Base-by-base conservation (phyloP, 2,888 invertebrate genomes). In the Ariolimax columbianus region DNA sequence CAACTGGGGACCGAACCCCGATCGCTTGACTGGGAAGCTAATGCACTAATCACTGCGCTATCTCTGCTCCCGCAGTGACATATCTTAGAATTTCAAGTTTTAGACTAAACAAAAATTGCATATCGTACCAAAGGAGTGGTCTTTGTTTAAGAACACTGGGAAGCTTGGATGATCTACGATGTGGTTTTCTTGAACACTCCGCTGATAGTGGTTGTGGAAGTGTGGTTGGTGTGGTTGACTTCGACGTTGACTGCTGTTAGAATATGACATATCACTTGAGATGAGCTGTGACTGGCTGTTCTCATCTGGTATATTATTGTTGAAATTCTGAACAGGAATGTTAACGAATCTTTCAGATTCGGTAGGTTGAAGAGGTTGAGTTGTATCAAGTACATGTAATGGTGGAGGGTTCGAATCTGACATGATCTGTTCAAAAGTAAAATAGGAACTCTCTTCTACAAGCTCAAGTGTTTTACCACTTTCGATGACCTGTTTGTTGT, bases 81-180 rank as follows among this genome's bases (percentile, higher is more conserved):
- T n/a, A n/a, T n/a, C n/a, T n/a, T n/a, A n/a, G n/a, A n/a, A n/a
- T n/a, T n/a, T n/a, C n/a, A n/a, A n/a, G n/a, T n/a, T n/a, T n/a
- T n/a, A n/a, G n/a, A n/a, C n/a, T n/a, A n/a, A n/a, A n/a, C n/a
- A n/a, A n/a, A n/a, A n/a, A n/a, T n/a, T n/a, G n/a, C n/a, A 47
- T 14, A 23, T 55, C 55, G 17, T 55, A 55, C 55, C 55, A 55
- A 55, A 55, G 2, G 38, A 40, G 23, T 47, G 2, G 43, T 66
- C 79, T 3, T 17, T 40, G 26, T 90, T 89, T 77, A 88, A 82
- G 85, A 89, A 89, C 88, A 89, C 89, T 23, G 90, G 89, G 36
- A 89, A 90, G 83, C 90, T 90, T 85, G 88, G 83, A 47, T 89
- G 89, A 26, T 81, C 73, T 36, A 26, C 4, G 19, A 9, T 11